phyloP scores from a whole-genome alignment of 2,797 vertebrate species.

The Gobionotothen gibberifrons region DNA sequence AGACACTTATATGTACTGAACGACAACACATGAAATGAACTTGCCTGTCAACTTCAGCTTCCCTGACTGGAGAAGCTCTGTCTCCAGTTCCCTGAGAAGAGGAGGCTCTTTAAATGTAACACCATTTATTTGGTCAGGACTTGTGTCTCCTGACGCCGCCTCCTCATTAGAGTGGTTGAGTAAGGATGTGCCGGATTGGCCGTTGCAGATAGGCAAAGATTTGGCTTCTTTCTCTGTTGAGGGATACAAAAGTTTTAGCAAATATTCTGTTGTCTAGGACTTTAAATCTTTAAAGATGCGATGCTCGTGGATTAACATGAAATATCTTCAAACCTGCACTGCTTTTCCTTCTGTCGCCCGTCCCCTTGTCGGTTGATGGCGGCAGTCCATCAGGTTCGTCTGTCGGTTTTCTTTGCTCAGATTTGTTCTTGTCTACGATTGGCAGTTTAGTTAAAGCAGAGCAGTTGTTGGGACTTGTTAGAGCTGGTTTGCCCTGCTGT shows the following conservation, averaged over 20 bases:
- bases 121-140: constrained; percentile 62
- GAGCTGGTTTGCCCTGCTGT: constrained; percentile 69
- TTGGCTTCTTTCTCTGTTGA: constrained; percentile 62
- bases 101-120: constrained; percentile 54
- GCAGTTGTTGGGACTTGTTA: constrained; percentile 39
- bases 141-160: constrained; percentile 27
- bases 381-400: constrained; percentile 42
- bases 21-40: constrained; percentile 10
- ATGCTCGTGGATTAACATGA: not conserved
- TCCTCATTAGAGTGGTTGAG: constrained; percentile 70
- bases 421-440: constrained; percentile 52
- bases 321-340: constrained; percentile 63
- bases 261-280: not conserved
- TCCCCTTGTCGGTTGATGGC: constrained; percentile 21
- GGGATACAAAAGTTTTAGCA: constrained; percentile 17
- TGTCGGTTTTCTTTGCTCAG: constrained; percentile 32
- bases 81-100: constrained; percentile 77
- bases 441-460: constrained; percentile 46
- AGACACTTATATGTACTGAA: not conserved
- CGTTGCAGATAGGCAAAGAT: constrained; percentile 56
- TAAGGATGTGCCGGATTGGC: constrained; percentile 60
- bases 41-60: constrained; percentile 81
- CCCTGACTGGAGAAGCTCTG: constrained; percentile 81
- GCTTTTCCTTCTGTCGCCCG: constrained; percentile 43
- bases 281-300: not conserved